Evolutionary conservation across 2,113 vertebrate species (phyloP), one percentile per base, ranked within the genome.

Genomic region (Pygoscelis antarcticus): DNA sequence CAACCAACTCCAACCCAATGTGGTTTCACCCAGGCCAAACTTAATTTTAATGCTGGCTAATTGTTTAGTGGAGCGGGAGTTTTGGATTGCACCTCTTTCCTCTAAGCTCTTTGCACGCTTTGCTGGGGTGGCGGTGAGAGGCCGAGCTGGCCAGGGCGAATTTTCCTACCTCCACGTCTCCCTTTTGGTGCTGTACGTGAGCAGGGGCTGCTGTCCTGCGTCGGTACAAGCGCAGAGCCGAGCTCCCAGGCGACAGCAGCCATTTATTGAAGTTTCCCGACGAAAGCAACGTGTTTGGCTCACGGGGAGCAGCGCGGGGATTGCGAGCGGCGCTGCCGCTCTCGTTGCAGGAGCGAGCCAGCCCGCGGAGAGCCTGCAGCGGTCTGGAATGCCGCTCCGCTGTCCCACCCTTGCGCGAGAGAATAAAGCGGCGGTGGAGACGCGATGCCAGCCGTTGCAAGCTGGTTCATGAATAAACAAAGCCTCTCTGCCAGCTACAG

Each of bases 181-280:
- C 10, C 6, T 16, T 38, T 38, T 20, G 8, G 57, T 14, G 20
- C 66, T 25, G 8, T 18, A 9, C 8, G 1, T 1, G 30, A 72
- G 22, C 49, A 19, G 20, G n/a, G 25, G 51, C 64, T 44, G 34
- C 64, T 7, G 7, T 34, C 44, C 84, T 7, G 1, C 36, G 1
- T 10, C 1, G 9, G 23, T 65, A 14, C 9, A 2, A 47, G 26
- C 8, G 0, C n/a, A 6, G 44, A 38, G n/a, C 32, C 4, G 49
- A 75, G 74, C 51, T 25, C 27, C 13, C 1, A 3, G 40, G 4
- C 0, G 7, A 9, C 42, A 61, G 15, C 42, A 44, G 21, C 64
- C 52, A 3, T 14, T 44, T 44, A 3, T 6, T 26, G 65, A 57
- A 13, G 36, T 26, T 80, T 38, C 42, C 62, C 2, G 2, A 16